A percentile compares a stretch with the other conserved stretches of the same genome.
phyloP scores from a whole-genome alignment of 1,140 invertebrate species.

The Procambarus clarkii region DNA sequence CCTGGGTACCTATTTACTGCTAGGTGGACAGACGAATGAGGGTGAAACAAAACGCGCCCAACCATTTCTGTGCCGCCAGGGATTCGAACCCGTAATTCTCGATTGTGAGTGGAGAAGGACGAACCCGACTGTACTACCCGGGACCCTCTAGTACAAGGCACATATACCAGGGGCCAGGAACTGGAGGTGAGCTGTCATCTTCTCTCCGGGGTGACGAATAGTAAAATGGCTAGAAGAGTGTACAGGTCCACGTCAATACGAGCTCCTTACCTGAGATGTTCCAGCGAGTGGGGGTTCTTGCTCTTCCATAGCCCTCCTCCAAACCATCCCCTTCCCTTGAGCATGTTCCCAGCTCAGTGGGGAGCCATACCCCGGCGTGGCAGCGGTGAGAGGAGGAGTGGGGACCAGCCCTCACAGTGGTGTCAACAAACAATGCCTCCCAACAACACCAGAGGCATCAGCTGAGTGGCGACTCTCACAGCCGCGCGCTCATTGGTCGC shows the following conservation, averaged over 20 bases:
- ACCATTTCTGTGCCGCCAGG: no score
- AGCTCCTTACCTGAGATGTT: constrained; percentile 90
- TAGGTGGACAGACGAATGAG: no score
- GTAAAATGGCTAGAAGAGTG: no score
- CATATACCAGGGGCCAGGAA: no score
- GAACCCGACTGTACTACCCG: no score
- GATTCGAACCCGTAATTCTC: no score
- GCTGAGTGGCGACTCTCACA: background rate
- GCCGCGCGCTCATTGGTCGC: background rate
- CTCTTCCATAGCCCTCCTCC: constrained; percentile 89
- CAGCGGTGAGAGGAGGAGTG: background rate
- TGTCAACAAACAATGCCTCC: constrained; percentile 13
- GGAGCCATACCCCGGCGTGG: constrained; percentile 2
- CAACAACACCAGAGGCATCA: background rate
- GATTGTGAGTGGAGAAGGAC: no score
- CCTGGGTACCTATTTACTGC: no score
- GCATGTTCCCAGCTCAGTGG: constrained; percentile 9
- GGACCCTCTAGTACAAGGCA: no score
- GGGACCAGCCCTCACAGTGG: background rate
- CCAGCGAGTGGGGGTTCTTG: constrained; percentile 96
- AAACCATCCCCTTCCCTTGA: constrained; percentile 69
- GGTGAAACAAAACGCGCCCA: no score
- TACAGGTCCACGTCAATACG: background rate
- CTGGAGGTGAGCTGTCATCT: no score
- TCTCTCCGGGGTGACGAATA: no score